These are phyloP conservation scores for Acanthosoma haemorrhoidale DNA, from an alignment of 2,888 invertebrate genomes.

Conservation along the genomic window DNA sequence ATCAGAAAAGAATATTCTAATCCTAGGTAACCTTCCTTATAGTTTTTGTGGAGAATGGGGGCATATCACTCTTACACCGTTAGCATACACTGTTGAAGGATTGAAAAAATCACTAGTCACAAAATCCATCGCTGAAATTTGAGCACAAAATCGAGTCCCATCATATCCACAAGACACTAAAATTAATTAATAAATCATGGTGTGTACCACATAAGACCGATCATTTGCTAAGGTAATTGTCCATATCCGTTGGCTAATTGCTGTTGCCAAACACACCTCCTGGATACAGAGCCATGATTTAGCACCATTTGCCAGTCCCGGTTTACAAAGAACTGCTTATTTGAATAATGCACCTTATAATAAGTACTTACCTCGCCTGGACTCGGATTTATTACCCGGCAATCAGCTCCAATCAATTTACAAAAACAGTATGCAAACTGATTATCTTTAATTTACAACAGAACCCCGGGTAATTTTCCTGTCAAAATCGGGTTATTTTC, in stretches of 20 bases:
- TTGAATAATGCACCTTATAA: constrained; percentile 28
- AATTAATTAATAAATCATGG: too few species aligned
- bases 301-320: not conserved
- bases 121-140: too few species aligned
- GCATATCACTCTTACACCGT: too few species aligned
- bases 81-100: too few species aligned
- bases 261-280: not conserved
- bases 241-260: not conserved
- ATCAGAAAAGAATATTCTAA: too few species aligned
- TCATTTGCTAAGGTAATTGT: not conserved
- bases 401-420: constrained; percentile 27
- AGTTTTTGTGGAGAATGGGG: too few species aligned
- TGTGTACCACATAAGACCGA: not conserved
- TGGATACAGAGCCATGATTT: constrained; percentile 1
- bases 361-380: not conserved
- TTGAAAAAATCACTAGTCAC: too few species aligned
- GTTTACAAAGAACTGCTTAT: constrained; percentile 11
- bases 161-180: not conserved
- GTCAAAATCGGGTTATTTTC: constrained; percentile 3
- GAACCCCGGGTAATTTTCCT: constrained; percentile 4
- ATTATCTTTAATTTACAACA: constrained; percentile 22
- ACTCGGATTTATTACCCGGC: constrained; percentile 12
- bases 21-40: too few species aligned
- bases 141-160: too few species aligned
- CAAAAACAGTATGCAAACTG: constrained; percentile 12